phyloP scores from a whole-genome alignment of 1,140 invertebrate genomes.

The Olivierus martensii region DNA sequence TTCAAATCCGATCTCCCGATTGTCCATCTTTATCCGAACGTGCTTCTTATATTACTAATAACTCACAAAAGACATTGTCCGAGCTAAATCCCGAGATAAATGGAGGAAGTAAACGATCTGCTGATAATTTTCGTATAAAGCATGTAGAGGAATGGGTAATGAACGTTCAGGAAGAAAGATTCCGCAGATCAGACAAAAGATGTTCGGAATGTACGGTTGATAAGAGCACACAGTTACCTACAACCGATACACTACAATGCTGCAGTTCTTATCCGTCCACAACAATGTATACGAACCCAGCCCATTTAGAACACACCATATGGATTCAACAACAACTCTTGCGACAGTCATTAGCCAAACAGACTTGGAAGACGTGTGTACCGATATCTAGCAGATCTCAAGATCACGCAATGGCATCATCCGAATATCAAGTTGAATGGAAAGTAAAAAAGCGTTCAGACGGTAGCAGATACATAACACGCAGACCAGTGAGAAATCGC shows the following conservation, averaged over 20 bases:
- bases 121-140: no score
- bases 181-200: not conserved
- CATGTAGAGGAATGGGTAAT: no score
- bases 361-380: conserved; percentile 22
- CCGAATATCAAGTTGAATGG: conserved; percentile 47
- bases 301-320: conserved; percentile 56
- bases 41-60: no score
- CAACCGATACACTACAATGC: no score
- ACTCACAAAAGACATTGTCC: no score
- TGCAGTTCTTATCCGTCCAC: conserved; percentile 26
- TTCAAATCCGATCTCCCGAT: no score
- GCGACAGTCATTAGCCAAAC: conserved; percentile 36
- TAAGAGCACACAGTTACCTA: not conserved
- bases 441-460: conserved; percentile 64
- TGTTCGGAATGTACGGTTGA: not conserved
- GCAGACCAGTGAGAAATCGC: conserved; percentile 50
- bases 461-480: conserved; percentile 61
- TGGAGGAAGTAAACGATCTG: no score
- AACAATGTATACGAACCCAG: conserved; percentile 57
- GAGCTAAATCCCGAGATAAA: no score
- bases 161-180: not conserved
- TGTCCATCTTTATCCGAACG: no score
- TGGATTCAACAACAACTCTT: conserved; percentile 54
- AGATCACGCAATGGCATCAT: not conserved
- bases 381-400: not conserved